Base-by-base conservation (phyloP, 2,888 invertebrate species). In the Zygothrica quintamaculata region DNA sequence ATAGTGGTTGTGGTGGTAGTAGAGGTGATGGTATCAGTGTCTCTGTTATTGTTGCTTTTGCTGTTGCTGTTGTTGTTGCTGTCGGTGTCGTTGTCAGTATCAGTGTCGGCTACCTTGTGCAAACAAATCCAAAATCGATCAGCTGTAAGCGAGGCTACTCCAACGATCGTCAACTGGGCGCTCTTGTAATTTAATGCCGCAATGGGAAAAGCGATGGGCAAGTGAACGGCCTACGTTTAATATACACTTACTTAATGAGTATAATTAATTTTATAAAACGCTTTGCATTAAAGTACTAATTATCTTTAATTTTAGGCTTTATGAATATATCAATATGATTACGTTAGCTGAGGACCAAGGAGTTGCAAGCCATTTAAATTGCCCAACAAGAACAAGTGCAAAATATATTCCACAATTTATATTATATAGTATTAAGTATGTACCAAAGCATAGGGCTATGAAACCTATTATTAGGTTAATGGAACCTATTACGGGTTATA, bases 101-200 rank as follows among this genome's bases (percentile, higher is more conserved):
- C 33, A 18, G 1, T 34, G 25, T 26, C 33, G 22, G 5, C 13
- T 15, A 5, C 26, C 16, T 42, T 52, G 60, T 62, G 77, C 66
- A 66, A 68, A 70, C 64, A 67, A 58, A 79, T 68, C 74, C 71
- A 42, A 64, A 66, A 71, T 70, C 79, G 51, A 77, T 71, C 64
- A 64, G 72, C 61, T 66, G 76, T 56, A 29, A 44, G 44, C 67
- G 34, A 18, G 25, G 8, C 43, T 34, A 39, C 33, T 34, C 39
- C 37, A 31, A 33, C 43, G 52, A 58, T 69, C 57, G 57, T 34
- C 61, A 13, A 16, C 50, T 13, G 52, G 62, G 40, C 61, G 64
- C 61, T 71, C 65, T 61, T 71, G 82, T 84, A 79, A 78, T 78
- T 84, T 67, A 79, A 77, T 67, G 71, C 77, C 69, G 61, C 66